A percentile compares a stretch with the other conserved stretches of the same genome.
Evolutionary conservation across 2,113 vertebrate species (phyloP).

Genomic region (Numenius arquata): DNA sequence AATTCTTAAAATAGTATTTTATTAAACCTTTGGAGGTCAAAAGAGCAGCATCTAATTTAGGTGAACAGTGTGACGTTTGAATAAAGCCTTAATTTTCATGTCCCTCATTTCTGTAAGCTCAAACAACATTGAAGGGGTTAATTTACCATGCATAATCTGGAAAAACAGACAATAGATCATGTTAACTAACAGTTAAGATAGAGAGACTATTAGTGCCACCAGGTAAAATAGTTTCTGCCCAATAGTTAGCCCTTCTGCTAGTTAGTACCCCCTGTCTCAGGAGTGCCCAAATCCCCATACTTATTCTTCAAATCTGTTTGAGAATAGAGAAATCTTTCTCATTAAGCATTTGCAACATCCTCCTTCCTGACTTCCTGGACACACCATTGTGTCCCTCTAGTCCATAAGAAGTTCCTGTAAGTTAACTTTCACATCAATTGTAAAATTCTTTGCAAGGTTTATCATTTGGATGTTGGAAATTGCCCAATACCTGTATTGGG

Average conservation of each 20-base stretch:
- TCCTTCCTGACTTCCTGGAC: background rate
- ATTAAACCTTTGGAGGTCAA: background rate
- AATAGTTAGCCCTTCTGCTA: background rate
- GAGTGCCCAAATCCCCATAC: background rate
- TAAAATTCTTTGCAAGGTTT: background rate
- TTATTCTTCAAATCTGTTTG: background rate
- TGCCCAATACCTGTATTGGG: background rate
- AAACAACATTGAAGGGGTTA: background rate
- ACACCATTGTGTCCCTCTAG: background rate
- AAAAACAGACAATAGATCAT: background rate
- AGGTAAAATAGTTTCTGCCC: background rate
- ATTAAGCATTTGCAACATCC: background rate
- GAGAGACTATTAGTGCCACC: background rate
- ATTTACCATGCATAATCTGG: background rate
- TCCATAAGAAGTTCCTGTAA: background rate
- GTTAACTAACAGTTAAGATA: background rate
- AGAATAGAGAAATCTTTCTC: background rate
- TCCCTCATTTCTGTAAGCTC: background rate
- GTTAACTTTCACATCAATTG: background rate
- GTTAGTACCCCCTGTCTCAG: background rate
- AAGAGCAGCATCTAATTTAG: background rate
- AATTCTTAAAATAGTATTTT: background rate
- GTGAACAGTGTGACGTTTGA: background rate
- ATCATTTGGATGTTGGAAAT: background rate
- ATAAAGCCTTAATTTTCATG: background rate